These are phyloP conservation scores for Etheostoma perlongum DNA, from an alignment of 2,797 vertebrate genomes.

Conservation along the genomic window DNA sequence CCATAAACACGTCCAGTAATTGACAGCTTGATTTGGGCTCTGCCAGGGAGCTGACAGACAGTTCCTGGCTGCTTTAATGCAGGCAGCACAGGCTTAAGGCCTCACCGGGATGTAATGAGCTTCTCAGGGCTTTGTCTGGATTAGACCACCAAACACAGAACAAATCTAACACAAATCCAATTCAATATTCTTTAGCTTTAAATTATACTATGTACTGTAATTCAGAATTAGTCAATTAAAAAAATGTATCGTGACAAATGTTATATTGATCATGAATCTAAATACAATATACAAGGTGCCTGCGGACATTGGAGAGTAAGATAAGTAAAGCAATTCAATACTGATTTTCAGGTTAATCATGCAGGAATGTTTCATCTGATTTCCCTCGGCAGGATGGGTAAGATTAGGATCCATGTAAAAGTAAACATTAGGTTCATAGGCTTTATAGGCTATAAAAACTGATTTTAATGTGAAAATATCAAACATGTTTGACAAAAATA, in stretches of 20 bases:
- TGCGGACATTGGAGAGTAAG: not conserved
- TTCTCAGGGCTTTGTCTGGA: conserved; percentile 81
- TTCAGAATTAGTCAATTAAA: conserved; percentile 54
- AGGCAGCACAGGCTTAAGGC: conserved; percentile 77
- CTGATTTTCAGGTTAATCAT: not conserved
- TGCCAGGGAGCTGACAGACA: conserved; percentile 83
- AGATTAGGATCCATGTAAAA: not conserved
- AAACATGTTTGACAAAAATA: not conserved
- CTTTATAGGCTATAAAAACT: not conserved
- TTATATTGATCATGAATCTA: conserved; percentile 5
- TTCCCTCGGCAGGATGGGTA: not conserved
- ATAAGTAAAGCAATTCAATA: not conserved
- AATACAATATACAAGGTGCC: not conserved
- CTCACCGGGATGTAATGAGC: conserved; percentile 83
- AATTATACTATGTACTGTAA: conserved; percentile 49
- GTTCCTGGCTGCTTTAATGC: conserved; percentile 83
- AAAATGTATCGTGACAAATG: not conserved
- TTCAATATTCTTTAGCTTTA: conserved; percentile 73
- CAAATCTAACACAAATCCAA: conserved; percentile 73
- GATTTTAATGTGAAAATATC: not conserved
- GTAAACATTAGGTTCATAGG: conserved; percentile 5
- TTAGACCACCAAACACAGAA: conserved; percentile 75
- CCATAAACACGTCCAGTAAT: conserved; percentile 90
- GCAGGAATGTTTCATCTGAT: not conserved
- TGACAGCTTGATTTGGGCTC: conserved; percentile 89